A percentile compares a stretch with the other conserved stretches of the same genome.
phyloP scores from a whole-genome alignment of 1,140 invertebrate genomes.

The Wiebesia pumilae region DNA sequence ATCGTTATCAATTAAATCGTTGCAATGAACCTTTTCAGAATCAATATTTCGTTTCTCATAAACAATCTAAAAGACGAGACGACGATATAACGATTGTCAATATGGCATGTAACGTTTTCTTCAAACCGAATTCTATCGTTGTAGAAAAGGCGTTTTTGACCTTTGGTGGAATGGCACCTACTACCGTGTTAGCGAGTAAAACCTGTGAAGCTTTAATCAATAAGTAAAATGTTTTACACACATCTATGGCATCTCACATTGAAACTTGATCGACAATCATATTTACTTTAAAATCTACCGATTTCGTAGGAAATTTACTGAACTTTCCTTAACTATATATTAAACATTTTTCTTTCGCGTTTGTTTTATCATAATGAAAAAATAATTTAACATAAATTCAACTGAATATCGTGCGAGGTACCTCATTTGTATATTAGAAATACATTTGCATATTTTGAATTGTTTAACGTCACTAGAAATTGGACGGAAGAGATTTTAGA shows the following conservation, averaged over 20 bases:
- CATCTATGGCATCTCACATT: not conserved
- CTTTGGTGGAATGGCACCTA: constrained; percentile 94
- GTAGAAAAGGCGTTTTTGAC: constrained; percentile 82
- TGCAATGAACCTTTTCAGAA: constrained; percentile 72
- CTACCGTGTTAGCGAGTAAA: constrained; percentile 84
- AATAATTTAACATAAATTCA: too few relatives aligned
- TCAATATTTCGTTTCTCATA: constrained; percentile 91
- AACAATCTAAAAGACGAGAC: constrained; percentile 92
- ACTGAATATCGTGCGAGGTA: not conserved
- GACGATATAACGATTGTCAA: constrained; percentile 98
- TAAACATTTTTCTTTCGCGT: not conserved
- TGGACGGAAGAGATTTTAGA: constrained; percentile 87
- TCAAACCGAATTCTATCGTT: constrained; percentile 75
- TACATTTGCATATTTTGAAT: constrained; percentile 8
- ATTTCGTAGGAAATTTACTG: too few relatives aligned
- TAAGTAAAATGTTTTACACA: constrained; percentile 68
- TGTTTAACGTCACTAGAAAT: constrained; percentile 65
- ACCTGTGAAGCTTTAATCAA: constrained; percentile 81
- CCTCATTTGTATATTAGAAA: constrained; percentile 1
- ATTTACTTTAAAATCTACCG: too few relatives aligned
- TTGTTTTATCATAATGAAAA: not conserved
- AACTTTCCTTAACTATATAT: not conserved
- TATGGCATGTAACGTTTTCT: constrained; percentile 83
- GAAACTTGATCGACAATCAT: too few relatives aligned
- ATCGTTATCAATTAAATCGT: too few relatives aligned